Percentiles rank a stretch among this genome's conserved stretches.
Conservation (phyloP, 2,888 invertebrate species). For the Sericinus montela region DNA sequence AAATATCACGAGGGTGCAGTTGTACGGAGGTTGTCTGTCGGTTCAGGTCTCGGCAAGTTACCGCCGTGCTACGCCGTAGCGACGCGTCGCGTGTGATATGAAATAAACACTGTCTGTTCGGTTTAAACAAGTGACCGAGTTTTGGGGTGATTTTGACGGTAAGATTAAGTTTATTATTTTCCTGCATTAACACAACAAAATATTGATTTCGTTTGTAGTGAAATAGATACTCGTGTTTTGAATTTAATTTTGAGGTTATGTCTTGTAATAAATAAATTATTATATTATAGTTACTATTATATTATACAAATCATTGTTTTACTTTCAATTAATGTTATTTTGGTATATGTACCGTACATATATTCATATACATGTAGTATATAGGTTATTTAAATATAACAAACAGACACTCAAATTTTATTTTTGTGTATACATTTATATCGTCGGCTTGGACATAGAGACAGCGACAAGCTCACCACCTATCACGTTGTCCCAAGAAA, state of each 20-base stretch:
- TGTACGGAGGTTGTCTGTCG: neutral
- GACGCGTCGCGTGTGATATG: slow-evolving; percentile 1
- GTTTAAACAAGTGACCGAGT: neutral
- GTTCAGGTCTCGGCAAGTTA: neutral
- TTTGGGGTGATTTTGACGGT: neutral
- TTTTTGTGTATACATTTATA: too few relatives aligned
- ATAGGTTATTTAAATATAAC: too few relatives aligned
- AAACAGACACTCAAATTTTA: too few relatives aligned
- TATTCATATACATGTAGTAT: too few relatives aligned
- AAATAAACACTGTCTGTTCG: neutral
- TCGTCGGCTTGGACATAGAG: too few relatives aligned
- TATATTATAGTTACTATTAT: too few relatives aligned
- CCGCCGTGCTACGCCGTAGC: neutral
- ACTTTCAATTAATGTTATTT: too few relatives aligned
- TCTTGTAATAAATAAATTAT: too few relatives aligned
- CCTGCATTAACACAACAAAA: neutral
- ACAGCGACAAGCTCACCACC: too few relatives aligned
- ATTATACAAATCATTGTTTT: too few relatives aligned
- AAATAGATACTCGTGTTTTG: neutral
- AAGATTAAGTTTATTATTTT: neutral
- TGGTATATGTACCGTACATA: too few relatives aligned
- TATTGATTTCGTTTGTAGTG: neutral
- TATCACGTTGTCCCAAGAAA: too few relatives aligned
- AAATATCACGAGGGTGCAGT: slow-evolving; percentile 4
- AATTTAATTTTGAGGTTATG: neutral